Base-by-base conservation (phyloP, 53 echinoderm and acorn worm species). In the Hippasteria phrygiana region DNA sequence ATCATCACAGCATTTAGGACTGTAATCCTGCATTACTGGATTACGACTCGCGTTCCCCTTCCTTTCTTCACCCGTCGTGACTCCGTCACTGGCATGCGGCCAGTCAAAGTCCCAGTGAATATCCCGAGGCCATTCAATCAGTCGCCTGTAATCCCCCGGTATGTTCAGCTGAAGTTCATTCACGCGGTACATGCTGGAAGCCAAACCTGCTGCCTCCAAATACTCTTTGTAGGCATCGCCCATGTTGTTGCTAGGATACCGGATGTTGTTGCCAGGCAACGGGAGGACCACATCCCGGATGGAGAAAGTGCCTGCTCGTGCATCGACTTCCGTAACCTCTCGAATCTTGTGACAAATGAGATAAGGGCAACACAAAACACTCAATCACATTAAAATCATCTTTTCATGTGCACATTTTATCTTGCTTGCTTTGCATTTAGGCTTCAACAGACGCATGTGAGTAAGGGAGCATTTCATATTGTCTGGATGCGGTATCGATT, bases 241-340 rank as follows among this genome's bases (percentile, higher is more conserved):
- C 32, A 88, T 71, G 27, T 45, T 33, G 89, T 96, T 59, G 73
- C 59, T 33, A 34, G 96, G 96, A 87, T 92, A 94, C 62, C 83
- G 88, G 71, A 96, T 88, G 74, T 70, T 89, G 91, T 96, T 96
- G 64, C 96, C 94, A n/a, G 96, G 94, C 89, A 96, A 87, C 22
- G 96, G 96, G 27, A 96, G 80, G 43, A 94, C 91, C 29, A 96
- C 91, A 63, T 96, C 93, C 43, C 29, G 24, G 55, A 94, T 72
- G 54, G 91, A 80, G 65, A 80, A 94, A 35, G 46, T 63, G 14
- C 54, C 84, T 2, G 43, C 32, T n/a, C 70, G 56, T 26, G 89
- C 80, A 12, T 94, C 93, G 7, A 84, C 93, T 70, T 80, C 22
- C 24, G 87, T 89, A 29, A 91, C 91, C 18, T 59, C 17, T 45